Base-by-base conservation (phyloP, 2,888 invertebrate genomes). In the Drosophila macrospina region DNA sequence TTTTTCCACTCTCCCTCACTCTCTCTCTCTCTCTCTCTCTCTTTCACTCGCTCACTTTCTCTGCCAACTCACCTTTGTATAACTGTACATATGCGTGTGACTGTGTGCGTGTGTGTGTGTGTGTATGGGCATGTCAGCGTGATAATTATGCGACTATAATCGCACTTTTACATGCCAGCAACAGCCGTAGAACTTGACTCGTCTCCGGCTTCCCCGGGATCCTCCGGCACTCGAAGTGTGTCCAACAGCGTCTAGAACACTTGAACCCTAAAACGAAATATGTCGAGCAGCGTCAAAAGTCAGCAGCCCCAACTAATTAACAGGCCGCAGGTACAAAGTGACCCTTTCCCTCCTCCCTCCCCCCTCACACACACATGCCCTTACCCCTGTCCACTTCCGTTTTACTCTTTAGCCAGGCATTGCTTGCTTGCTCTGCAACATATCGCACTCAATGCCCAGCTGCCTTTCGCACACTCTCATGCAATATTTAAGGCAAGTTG, bases 111-210 rank as follows among this genome's bases (percentile, higher is more conserved):
- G 68, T 72, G 77, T 65, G 51, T 59, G 51, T 72, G 71, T 73
- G 65, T 73, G 78, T 71, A 50, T 67, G 73, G 66, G 85, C 68
- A 87, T 85, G 85, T 82, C 83, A 82, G 89, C 88, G 89, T 89
- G 88, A 85, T 86, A 86, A 86, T 86, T 86, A 89, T 89, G 89
- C 80, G 89, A 82, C 86, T 85, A 89, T 86, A 87, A 86, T 86
- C 86, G 78, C 86, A 84, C 86, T 86, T 78, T 87, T 85, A 82
- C 89, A 89, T 87, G 86, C 86, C 79, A 86, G 69, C 50, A 63
- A 32, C 71, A 76, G 48, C 42, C 26, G 55, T 10, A 41, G 60
- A 13, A 28, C 36, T 24, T 42, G 28, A 24, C 37, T 36, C n/a
- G 24, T 39, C 4, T 34, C 30, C n/a, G n/a, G n/a, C n/a, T n/a